Base-by-base conservation (phyloP, 2,797 vertebrate genomes). In the Eospalax fontanierii region DNA sequence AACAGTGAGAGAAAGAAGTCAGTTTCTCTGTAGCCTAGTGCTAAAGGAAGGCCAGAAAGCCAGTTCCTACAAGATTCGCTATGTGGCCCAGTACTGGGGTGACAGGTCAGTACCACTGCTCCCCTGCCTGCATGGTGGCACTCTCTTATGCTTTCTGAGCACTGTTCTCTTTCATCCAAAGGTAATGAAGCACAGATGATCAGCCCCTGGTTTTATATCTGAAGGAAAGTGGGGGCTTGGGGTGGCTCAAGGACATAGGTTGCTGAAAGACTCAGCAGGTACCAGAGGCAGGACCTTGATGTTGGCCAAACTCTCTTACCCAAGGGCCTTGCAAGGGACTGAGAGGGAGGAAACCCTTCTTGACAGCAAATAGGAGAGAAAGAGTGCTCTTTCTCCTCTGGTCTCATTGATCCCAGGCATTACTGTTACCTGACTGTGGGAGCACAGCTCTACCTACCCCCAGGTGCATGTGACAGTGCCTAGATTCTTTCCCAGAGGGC, bases 401-500 rank as follows among this genome's bases (percentile, higher is more conserved):
- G 35, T 19, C 74, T 54, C 78, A 76, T 50, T 46, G 61, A 1
- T 8, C 8, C 30, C 75, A 57, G 30, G 15, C 21, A 19, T 75
- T 28, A 1, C 21, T 50, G 33, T 79, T 38, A 59, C 71, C 93
- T 83, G 61, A 75, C 15, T 33, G 66, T 66, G 40, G 83, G 22
- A 70, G 74, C 2, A 0, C 91, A 86, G 80, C 35, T 78, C 73
- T 26, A 3, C 84, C 91, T 89, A 91, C 95, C 83, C 93, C 79
- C 24, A 38, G 87, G 54, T 79, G 81, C 87, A 92, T 93, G 94
- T 73, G 11, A 22, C 8, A 2, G 83, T 97, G 97, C 96, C 95
- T 89, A 78, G 95, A 94, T 95, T 98, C 97, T 93, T 97, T 76
- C 98, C 98, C 97, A 79, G 96, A 97, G 96, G 66, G 76, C 50